These are phyloP conservation scores for Aleiodes sp. DNA, from an alignment of 1,140 invertebrate species.

Conservation along the genomic window DNA sequence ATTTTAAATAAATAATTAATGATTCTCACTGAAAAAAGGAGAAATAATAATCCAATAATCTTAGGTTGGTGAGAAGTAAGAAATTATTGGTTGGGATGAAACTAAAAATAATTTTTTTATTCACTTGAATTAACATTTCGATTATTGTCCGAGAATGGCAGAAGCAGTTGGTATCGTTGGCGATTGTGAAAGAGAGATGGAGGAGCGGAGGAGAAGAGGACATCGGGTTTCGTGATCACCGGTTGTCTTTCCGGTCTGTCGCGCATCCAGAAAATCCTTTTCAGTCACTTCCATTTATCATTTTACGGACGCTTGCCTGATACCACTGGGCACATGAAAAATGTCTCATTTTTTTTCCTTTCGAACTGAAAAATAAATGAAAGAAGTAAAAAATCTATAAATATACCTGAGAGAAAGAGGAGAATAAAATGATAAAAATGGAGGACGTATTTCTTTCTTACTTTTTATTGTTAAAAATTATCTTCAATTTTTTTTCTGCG, in stretches of 20 bases:
- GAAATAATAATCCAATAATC: too few species aligned
- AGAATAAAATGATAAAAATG: too few species aligned
- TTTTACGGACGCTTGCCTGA: not conserved
- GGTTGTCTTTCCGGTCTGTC: not conserved
- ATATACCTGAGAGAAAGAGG: not conserved
- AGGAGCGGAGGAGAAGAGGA: too few species aligned
- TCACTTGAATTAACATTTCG: not conserved
- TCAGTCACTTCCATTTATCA: constrained; percentile 17
- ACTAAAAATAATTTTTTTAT: constrained; percentile 1
- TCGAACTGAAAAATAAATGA: not conserved
- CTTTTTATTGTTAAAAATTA: too few species aligned
- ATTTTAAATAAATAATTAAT: too few species aligned
- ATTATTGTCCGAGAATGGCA: too few species aligned
- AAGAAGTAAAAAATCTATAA: not conserved
- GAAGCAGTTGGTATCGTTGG: too few species aligned
- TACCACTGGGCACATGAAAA: not conserved
- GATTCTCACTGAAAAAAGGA: constrained; percentile 33
- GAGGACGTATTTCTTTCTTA: too few species aligned
- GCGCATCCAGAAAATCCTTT: not conserved
- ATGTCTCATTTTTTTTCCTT: not conserved
- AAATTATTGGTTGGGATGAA: not conserved
- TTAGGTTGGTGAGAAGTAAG: constrained; percentile 27
- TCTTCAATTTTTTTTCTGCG: too few species aligned
- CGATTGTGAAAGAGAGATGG: too few species aligned
- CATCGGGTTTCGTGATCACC: constrained; percentile 4